Conservation (phyloP, 2,113 vertebrate genomes). For the Anhinga anhinga region DNA sequence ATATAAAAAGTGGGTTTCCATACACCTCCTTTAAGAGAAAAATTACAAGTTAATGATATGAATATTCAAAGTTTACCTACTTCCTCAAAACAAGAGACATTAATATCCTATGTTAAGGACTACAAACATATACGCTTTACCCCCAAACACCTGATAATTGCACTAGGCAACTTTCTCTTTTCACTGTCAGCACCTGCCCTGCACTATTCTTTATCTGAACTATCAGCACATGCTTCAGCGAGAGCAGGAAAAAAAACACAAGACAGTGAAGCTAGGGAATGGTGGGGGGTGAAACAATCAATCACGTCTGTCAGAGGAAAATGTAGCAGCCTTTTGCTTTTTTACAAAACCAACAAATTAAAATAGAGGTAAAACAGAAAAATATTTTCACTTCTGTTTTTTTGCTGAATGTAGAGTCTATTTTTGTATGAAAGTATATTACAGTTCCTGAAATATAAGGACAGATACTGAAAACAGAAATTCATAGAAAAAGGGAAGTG, state of each 20-base stretch:
- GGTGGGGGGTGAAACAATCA: neutral
- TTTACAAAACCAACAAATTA: neutral
- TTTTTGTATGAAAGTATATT: neutral
- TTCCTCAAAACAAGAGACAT: neutral
- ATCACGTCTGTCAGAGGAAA: neutral
- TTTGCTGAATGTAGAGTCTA: neutral
- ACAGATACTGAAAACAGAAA: neutral
- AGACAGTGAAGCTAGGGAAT: neutral
- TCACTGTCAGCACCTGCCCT: neutral
- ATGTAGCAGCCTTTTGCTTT: neutral
- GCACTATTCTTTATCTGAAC: neutral
- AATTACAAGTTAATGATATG: neutral
- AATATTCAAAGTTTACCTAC: neutral
- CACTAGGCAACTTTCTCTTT: neutral
- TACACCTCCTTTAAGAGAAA: neutral
- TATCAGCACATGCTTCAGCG: neutral
- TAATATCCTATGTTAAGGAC: neutral
- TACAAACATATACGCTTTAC: fast-evolving
- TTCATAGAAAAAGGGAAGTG: neutral
- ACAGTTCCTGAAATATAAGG: neutral
- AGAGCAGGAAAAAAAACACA: neutral
- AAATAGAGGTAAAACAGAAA: neutral
- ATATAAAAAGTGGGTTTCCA: neutral
- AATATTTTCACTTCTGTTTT: neutral
- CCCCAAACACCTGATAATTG: neutral